Evolutionary conservation across 2,113 vertebrate genomes (phyloP), one percentile per base, ranked within the genome.

Genomic region (Anser cygnoides): DNA sequence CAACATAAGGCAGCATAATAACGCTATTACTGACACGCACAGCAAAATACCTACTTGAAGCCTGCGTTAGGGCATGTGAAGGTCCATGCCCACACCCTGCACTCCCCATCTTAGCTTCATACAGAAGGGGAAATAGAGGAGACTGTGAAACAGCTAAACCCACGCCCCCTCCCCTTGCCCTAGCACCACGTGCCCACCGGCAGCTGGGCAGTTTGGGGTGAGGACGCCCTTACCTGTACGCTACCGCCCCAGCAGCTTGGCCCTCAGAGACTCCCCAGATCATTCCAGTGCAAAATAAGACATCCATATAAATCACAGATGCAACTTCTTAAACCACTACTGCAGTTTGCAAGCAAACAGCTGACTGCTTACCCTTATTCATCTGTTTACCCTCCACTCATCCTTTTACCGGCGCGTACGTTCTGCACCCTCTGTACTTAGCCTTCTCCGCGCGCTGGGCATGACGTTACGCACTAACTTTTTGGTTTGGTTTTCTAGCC

Each of bases 401-500:
- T 95, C 80, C 79, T 91, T 75, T 72, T 95, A 93, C 21, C 52
- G 31, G 92, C 84, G 49, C 50, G 62, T 94, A 87, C 76, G 89
- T 89, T 77, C 80, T 82, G 84, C 59, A 44, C 2, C 23, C 19
- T 83, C 52, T 70, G 3, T 52, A 54, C 49, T 23, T 83, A 97
- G 90, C 33, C 1, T 28, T 95, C 63, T 54, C 95, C 52, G 12
- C 49, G 7, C 62, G 2, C 66, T 41, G 84, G 58, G 11, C 75
- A 0, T 86, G 65, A 52, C 57, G 20, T 54, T n/a, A 11, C 22
- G 80, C 84, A 78, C 89, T 97, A 92, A 97, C 63, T 50, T n/a
- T 73, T 33, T 87, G 91, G 63, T 71, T 95, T 97, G 92, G 87
- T 84, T 96, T 96, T 84, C 82, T 90, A 99, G 99, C 99, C 97